Conservation (phyloP, 2,888 invertebrate species). For the Hipparchia semele region DNA sequence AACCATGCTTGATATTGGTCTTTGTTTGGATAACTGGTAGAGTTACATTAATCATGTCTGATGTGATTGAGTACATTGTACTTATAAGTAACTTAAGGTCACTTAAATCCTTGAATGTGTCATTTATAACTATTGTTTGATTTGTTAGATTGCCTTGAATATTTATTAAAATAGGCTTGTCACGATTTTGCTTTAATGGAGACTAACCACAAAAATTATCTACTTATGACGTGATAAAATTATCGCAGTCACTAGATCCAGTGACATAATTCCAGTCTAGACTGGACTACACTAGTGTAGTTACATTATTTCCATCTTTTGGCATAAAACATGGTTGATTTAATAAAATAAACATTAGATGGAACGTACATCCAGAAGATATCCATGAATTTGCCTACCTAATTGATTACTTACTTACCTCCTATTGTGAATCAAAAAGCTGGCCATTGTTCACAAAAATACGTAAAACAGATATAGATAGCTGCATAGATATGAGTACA, state of each 20-base stretch:
- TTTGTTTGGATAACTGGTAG: not conserved
- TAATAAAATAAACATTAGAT: too few species aligned
- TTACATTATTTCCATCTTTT: too few species aligned
- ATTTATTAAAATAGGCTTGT: constrained; percentile 57
- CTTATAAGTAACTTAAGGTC: constrained; percentile 26
- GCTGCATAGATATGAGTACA: not conserved
- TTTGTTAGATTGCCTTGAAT: constrained; percentile 62
- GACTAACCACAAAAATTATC: constrained; percentile 51
- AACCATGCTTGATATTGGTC: not conserved
- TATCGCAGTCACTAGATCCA: not conserved
- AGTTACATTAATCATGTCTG: constrained; percentile 8
- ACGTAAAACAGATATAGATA: not conserved
- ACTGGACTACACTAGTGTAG: not conserved
- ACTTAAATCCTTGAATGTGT: constrained; percentile 59
- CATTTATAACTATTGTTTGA: constrained; percentile 51
- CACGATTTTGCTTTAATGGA: constrained; percentile 64
- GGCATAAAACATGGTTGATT: too few species aligned
- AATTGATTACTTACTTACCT: too few species aligned
- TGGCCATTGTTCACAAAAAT: too few species aligned
- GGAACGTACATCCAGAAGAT: too few species aligned
- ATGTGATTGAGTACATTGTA: constrained; percentile 24
- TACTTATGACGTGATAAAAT: constrained; percentile 7
- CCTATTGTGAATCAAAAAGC: too few species aligned
- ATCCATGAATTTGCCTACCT: too few species aligned
- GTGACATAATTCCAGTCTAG: not conserved